Conservation (phyloP, 2,888 invertebrate species). For the Rapana venosa region DNA sequence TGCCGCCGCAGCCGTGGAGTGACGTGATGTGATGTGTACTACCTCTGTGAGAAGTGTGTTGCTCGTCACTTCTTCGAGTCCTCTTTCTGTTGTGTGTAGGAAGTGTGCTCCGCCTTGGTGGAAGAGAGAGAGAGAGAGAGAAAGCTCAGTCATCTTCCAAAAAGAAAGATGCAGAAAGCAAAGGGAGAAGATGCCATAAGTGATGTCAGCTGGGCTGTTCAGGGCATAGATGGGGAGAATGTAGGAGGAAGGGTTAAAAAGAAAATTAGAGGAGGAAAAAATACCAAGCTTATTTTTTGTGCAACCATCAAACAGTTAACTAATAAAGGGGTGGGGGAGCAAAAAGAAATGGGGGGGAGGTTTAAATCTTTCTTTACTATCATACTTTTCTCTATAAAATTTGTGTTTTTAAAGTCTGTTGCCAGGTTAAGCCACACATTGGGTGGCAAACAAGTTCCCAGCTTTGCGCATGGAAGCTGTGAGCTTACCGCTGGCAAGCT, state of each 20-base stretch:
- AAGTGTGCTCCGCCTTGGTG: neutral
- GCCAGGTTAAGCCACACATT: slow-evolving; percentile 20
- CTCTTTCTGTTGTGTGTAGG: slow-evolving; percentile 20
- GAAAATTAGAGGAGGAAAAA: neutral
- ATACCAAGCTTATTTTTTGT: neutral
- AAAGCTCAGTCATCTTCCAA: neutral
- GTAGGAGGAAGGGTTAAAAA: neutral
- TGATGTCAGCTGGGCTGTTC: neutral
- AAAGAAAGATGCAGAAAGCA: neutral
- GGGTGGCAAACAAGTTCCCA: slow-evolving; percentile 33
- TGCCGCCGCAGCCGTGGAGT: neutral
- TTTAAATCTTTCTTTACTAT: neutral
- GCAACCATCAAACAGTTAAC: neutral
- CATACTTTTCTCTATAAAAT: neutral
- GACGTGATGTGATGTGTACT: slow-evolving; percentile 29
- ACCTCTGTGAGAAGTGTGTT: slow-evolving; percentile 25
- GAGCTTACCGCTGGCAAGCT: slow-evolving; percentile 25
- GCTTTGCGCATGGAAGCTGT: slow-evolving; percentile 39
- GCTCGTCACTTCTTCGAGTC: slow-evolving; percentile 27
- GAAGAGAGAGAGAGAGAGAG: neutral
- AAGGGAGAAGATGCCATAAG: neutral
- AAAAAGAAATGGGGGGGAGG: neutral
- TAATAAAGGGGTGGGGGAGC: too few species aligned
- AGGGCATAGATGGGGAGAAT: neutral
- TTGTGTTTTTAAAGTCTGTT: slow-evolving; percentile 21